These are phyloP conservation scores for Poeciliopsis infans DNA, from an alignment of 2,797 vertebrate species.

Conservation along the genomic window DNA sequence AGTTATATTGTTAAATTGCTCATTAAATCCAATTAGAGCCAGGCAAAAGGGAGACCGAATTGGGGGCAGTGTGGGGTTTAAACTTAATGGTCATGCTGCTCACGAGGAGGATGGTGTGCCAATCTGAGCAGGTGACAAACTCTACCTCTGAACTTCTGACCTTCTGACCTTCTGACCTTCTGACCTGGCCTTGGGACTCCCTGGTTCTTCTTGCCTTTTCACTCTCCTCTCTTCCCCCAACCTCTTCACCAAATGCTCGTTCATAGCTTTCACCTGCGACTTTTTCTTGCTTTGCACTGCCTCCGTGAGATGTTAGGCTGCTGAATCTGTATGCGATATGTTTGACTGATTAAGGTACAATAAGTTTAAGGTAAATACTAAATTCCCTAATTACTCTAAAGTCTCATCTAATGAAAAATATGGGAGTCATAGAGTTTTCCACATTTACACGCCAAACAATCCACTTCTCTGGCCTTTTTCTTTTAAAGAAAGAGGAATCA, in stretches of 20 bases:
- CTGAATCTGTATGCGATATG: slow-evolving; percentile 18
- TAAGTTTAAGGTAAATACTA: slow-evolving; percentile 5
- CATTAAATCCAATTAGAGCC: slow-evolving; percentile 84
- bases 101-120: slow-evolving; percentile 38
- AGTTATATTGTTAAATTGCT: slow-evolving; percentile 81
- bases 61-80: slow-evolving; percentile 17
- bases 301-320: slow-evolving; percentile 34
- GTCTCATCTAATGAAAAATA: slow-evolving; percentile 55
- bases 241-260: not conserved
- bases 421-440: slow-evolving; percentile 31
- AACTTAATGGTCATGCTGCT: slow-evolving; percentile 26
- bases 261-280: slow-evolving; percentile 30
- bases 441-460: slow-evolving; percentile 25
- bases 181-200: slow-evolving; percentile 51
- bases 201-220: slow-evolving; percentile 15
- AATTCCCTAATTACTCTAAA: slow-evolving; percentile 49
- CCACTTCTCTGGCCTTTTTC: slow-evolving; percentile 27
- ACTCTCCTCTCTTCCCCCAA: not conserved
- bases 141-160: slow-evolving; percentile 60
- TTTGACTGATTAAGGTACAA: slow-evolving; percentile 32
- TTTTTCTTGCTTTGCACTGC: slow-evolving; percentile 1
- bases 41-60: slow-evolving; percentile 34
- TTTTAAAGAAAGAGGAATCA: not conserved
- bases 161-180: slow-evolving; percentile 64
- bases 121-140: slow-evolving; percentile 55